phyloP scores from a whole-genome alignment of 2,888 invertebrate genomes.

The Parasteatoda lunata region DNA sequence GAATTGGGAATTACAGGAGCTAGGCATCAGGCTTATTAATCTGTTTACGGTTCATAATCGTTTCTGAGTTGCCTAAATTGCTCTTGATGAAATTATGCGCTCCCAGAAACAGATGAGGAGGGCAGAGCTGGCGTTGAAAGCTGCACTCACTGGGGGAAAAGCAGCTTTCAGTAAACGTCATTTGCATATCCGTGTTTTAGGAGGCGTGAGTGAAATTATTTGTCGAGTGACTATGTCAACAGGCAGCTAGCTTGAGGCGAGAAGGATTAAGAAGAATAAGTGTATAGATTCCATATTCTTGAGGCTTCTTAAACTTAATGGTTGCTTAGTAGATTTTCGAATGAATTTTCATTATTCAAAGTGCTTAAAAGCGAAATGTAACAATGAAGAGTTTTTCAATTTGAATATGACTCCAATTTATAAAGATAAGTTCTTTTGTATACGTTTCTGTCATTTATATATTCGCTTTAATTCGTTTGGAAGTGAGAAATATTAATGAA shows the following conservation, averaged over 20 bases:
- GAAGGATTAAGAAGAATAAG: conserved; percentile 35
- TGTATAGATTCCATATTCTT: no score
- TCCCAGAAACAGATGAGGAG: conserved; percentile 8
- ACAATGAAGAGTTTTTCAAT: no score
- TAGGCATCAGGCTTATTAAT: conserved; percentile 56
- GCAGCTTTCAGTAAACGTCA: conserved; percentile 19
- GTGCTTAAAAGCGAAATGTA: no score
- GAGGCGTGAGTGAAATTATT: conserved; percentile 18
- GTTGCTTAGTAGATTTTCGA: no score
- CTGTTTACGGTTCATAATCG: conserved; percentile 67
- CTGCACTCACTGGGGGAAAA: conserved; percentile 17
- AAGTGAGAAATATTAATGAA: no score
- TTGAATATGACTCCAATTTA: no score
- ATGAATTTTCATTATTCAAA: no score
- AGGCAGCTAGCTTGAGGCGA: conserved; percentile 11
- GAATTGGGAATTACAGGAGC: conserved; percentile 7
- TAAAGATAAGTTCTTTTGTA: no score
- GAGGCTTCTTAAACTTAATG: no score
- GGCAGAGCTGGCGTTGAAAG: not conserved
- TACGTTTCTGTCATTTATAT: no score
- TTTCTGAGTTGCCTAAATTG: conserved; percentile 42
- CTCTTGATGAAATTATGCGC: conserved; percentile 63
- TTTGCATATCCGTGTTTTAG: conserved; percentile 34
- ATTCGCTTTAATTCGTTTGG: no score
- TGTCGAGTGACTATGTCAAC: conserved; percentile 52